These are phyloP conservation scores for Drosophila trichaetosa DNA, from an alignment of 2,888 invertebrate species.

Conservation along the genomic window DNA sequence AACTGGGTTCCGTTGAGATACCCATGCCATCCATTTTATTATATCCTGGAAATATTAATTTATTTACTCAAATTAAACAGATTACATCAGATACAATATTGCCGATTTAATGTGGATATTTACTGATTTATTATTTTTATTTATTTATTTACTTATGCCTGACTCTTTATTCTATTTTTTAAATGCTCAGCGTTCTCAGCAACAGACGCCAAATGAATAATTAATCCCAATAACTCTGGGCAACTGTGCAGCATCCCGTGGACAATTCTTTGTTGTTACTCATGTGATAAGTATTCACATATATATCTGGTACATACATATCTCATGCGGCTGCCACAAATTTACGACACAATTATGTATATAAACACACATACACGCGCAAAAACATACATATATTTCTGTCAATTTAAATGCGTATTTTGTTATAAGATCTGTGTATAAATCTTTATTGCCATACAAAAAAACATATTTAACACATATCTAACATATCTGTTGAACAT, in stretches of 20 bases:
- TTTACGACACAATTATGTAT: slow-evolving; percentile 12
- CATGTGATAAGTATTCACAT: background rate
- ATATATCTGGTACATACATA: background rate
- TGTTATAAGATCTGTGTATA: background rate
- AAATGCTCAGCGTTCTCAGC: background rate
- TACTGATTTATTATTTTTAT: background rate
- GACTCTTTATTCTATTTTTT: background rate
- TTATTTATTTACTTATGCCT: background rate
- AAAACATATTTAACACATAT: background rate
- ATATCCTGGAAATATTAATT: background rate
- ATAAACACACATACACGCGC: background rate
- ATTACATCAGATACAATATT: background rate
- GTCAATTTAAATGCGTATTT: background rate
- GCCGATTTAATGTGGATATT: background rate
- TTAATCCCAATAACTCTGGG: background rate
- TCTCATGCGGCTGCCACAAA: background rate
- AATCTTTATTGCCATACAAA: background rate
- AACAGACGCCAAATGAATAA: background rate
- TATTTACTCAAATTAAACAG: background rate
- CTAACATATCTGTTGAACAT: background rate
- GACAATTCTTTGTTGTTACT: background rate
- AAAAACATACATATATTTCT: background rate
- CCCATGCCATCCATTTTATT: slow-evolving; percentile 67
- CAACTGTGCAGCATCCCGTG: background rate
- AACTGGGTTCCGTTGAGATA: slow-evolving; percentile 82